Percentiles rank a stretch among this genome's conserved stretches.
phyloP scores from a whole-genome alignment of 2,888 invertebrate species.

The Lucinisca nassula region DNA sequence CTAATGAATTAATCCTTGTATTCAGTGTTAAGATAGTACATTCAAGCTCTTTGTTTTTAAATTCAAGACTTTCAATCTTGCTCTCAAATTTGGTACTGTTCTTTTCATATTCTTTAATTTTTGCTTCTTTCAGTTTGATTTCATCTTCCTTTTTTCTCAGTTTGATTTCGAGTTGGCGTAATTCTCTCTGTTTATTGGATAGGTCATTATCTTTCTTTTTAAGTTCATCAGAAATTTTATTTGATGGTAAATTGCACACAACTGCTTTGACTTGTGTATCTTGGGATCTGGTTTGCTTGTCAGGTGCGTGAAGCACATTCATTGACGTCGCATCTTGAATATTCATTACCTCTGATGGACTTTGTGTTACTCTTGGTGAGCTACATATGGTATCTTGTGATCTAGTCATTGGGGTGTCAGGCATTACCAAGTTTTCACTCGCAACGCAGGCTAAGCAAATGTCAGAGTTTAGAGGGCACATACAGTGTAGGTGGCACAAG shows the following conservation, averaged over 20 bases:
- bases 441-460: too few species aligned
- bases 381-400: too few species aligned
- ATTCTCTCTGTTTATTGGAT: background rate
- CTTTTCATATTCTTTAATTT: constrained; percentile 4
- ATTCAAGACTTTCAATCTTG: constrained; percentile 5
- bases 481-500: too few species aligned
- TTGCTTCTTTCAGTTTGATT: background rate
- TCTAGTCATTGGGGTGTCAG: too few species aligned
- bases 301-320: too few species aligned
- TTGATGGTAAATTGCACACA: background rate
- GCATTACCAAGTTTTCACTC: too few species aligned
- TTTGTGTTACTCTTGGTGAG: too few species aligned
- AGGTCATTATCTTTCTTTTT: background rate
- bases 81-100: background rate
- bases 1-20: constrained; percentile 4
- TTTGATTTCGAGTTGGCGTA: background rate
- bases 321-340: too few species aligned
- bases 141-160: background rate
- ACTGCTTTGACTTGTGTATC: background rate
- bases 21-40: constrained; percentile 3
- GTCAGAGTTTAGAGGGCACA: too few species aligned
- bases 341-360: too few species aligned
- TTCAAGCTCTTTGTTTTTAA: constrained; percentile 15
- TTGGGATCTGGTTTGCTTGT: too few species aligned
- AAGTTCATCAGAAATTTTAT: background rate